Evolutionary conservation across 2,797 vertebrate genomes (phyloP).

Genomic region (Taeniopygia guttata): DNA sequence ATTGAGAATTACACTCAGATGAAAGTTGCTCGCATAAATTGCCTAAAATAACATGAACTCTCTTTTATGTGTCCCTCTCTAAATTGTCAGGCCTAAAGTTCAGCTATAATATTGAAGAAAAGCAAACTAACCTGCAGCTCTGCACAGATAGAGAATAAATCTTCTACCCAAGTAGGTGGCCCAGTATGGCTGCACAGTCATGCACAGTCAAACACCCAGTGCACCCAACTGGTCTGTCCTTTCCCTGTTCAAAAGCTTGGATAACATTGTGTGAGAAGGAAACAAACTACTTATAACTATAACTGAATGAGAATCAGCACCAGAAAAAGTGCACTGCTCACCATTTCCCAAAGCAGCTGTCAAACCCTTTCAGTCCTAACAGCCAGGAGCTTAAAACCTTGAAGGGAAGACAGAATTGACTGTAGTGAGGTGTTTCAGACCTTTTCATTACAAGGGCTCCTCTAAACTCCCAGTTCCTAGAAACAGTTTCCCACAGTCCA

Average conservation of each 20-base stretch:
- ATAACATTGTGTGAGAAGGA: neutral
- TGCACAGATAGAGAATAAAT: neutral
- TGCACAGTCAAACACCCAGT: neutral
- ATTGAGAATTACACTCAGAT: neutral
- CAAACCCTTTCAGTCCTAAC: neutral
- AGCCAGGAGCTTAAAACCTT: neutral
- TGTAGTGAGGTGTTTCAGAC: neutral
- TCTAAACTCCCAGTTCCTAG: neutral
- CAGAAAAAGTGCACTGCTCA: neutral
- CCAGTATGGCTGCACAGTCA: neutral
- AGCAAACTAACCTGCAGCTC: neutral
- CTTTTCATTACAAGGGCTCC: neutral
- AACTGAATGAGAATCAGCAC: neutral
- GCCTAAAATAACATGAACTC: neutral
- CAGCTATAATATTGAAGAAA: neutral
- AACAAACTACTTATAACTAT: neutral
- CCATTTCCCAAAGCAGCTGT: constrained; percentile 10
- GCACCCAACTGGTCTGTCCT: neutral
- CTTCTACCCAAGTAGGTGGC: neutral
- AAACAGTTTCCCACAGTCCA: neutral
- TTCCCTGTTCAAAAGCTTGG: neutral
- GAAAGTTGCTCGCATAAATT: neutral
- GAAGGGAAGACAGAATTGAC: neutral
- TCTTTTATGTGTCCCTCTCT: neutral
- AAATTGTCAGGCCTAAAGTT: neutral